Evolutionary conservation across 2,113 vertebrate genomes (phyloP).

Genomic region (Chloebia gouldiae): DNA sequence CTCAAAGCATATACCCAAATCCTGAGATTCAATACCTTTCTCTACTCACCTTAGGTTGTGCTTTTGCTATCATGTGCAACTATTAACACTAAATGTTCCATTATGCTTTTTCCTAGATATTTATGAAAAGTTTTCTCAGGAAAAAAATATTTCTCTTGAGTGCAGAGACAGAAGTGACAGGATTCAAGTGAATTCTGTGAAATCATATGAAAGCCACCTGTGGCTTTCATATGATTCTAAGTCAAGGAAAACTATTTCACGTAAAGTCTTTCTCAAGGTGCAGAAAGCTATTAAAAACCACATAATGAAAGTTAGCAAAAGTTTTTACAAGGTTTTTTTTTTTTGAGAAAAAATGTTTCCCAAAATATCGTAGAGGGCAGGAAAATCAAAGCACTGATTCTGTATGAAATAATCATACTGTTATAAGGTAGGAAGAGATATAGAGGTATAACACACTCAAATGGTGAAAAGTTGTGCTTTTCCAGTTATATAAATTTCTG

Average conservation of each 20-base stretch:
- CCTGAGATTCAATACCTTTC: neutral
- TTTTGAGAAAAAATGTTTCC: neutral
- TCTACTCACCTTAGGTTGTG: neutral
- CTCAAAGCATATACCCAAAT: neutral
- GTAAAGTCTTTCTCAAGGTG: neutral
- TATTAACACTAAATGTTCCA: neutral
- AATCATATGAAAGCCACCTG: too few relatives aligned
- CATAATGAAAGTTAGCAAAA: neutral
- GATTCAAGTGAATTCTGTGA: neutral
- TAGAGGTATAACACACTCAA: neutral
- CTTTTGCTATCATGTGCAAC: neutral
- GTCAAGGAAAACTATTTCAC: neutral
- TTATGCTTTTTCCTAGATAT: neutral
- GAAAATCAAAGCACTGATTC: neutral
- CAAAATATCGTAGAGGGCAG: neutral
- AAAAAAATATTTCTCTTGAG: neutral
- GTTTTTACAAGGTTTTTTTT: neutral
- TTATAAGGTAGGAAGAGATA: neutral
- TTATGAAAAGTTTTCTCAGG: neutral
- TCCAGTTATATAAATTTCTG: neutral
- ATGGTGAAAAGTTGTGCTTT: neutral
- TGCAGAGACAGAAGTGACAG: neutral
- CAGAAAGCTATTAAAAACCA: neutral
- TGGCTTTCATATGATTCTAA: neutral
- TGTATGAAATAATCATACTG: neutral